Percentiles rank a stretch among this genome's conserved stretches.
phyloP scores from a whole-genome alignment of 2,113 vertebrate species.

The Orthochromis indermauri region DNA sequence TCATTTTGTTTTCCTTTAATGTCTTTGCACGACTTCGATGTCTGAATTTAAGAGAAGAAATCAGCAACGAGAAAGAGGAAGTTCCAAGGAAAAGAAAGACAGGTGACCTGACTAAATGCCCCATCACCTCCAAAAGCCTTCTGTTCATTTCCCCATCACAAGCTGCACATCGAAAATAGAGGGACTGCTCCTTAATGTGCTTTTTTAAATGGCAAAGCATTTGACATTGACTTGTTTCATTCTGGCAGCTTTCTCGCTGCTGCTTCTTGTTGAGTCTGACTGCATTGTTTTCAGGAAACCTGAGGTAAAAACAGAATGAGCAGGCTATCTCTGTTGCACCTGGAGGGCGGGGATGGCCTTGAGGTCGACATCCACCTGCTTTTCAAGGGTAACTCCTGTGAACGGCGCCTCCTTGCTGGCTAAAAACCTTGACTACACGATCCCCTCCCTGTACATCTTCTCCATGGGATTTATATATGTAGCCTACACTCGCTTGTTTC shows the following conservation, averaged over 20 bases:
- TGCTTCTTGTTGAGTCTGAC: background rate
- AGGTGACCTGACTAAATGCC: background rate
- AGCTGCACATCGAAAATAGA: background rate
- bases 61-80: background rate
- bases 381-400: background rate
- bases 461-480: background rate
- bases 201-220: background rate
- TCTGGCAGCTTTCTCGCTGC: background rate
- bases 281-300: background rate
- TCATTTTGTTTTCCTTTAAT: background rate
- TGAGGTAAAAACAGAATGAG: background rate
- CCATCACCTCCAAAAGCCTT: background rate
- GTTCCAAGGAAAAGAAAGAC: background rate
- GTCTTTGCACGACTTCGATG: background rate
- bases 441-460: background rate
- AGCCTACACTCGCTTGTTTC: conserved; percentile 14
- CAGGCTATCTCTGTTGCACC: background rate
- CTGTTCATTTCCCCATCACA: background rate
- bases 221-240: background rate
- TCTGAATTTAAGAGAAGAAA: background rate
- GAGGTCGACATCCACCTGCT: background rate
- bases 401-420: background rate
- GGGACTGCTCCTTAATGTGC: background rate
- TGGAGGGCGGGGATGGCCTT: background rate
- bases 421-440: background rate